These are phyloP conservation scores for Champsocephalus esox DNA, from an alignment of 2,797 vertebrate genomes.

Conservation along the genomic window DNA sequence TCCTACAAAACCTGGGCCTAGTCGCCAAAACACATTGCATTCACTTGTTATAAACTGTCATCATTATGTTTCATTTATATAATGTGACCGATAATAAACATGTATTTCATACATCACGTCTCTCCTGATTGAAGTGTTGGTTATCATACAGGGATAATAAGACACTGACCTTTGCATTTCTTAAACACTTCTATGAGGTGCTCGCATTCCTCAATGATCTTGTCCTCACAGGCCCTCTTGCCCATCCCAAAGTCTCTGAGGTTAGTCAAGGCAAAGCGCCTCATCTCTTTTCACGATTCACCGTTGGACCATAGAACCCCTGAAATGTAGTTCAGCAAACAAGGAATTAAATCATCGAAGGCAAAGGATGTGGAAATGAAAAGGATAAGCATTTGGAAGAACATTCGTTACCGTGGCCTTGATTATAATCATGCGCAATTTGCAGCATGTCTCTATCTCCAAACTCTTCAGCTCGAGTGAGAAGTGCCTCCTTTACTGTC, in stretches of 20 bases:
- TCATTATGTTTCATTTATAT: too few species aligned
- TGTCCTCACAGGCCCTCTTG: constrained; percentile 51
- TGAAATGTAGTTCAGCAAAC: neutral
- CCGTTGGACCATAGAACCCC: constrained; percentile 56
- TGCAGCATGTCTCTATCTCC: constrained; percentile 1
- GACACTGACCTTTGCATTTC: constrained; percentile 27
- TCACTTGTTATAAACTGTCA: too few species aligned
- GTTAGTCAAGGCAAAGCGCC: constrained; percentile 51
- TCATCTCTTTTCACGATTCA: constrained; percentile 59
- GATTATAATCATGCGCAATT: fast-evolving
- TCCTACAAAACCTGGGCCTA: too few species aligned
- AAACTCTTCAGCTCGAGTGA: constrained; percentile 46
- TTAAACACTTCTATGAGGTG: constrained; percentile 26
- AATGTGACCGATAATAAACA: too few species aligned
- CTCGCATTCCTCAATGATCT: constrained; percentile 55
- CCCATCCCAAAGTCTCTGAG: constrained; percentile 70
- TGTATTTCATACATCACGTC: too few species aligned
- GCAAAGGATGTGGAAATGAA: neutral
- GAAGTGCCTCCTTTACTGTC: constrained; percentile 65
- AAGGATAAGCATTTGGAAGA: too few species aligned
- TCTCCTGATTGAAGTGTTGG: neutral
- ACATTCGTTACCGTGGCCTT: constrained; percentile 36
- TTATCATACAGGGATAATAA: too few species aligned
- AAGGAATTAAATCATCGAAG: too few species aligned
- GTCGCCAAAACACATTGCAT: too few species aligned